Evolutionary conservation across 2,113 vertebrate species (phyloP), one percentile per base, ranked within the genome.

Genomic region (Percina caprodes): DNA sequence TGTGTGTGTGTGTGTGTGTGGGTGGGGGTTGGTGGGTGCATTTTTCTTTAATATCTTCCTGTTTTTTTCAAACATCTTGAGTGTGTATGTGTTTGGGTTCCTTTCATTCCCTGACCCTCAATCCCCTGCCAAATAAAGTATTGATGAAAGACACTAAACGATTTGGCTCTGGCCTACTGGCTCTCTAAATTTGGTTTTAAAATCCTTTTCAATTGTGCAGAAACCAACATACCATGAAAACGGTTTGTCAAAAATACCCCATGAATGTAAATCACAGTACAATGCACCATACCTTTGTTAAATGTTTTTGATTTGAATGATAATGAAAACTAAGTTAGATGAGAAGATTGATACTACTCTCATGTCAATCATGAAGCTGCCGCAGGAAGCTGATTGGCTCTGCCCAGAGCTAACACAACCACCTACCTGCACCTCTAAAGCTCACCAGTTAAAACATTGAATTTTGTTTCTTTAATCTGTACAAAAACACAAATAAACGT

Each of bases 141-240:
- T 92, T 90, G 80, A 93, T 91, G 89, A 88, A 81, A 86, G 80
- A 73, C 67, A 51, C 68, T 83, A 87, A 90, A 88, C 55, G 65
- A 83, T 86, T 90, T 87, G 84, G 75, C 80, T 54, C 42, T 10
- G 59, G 79, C 69, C 45, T 79, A 77, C 72, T 58, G 65, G 67
- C 69, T 59, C 56, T 74, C 39, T 21, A 69, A 84, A 86, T 80
- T 79, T 79, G 63, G 61, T 71, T 85, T 77, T 80, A 67, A 82
- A 85, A 70, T 58, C 54, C 45, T 59, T 74, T 89, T 83, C 58
- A 77, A 26, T 69, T 72, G 67, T 69, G 69, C 30, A 67, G 30
- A 54, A 84, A 79, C 45, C 39, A 52, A 30, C n/a, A 59, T 24
- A n/a, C 18, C 48, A 61, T 71, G 30, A 58, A 86, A 78, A 77